These are phyloP conservation scores for Deilephila elpenor DNA, from an alignment of 2,888 invertebrate species.

Conservation along the genomic window DNA sequence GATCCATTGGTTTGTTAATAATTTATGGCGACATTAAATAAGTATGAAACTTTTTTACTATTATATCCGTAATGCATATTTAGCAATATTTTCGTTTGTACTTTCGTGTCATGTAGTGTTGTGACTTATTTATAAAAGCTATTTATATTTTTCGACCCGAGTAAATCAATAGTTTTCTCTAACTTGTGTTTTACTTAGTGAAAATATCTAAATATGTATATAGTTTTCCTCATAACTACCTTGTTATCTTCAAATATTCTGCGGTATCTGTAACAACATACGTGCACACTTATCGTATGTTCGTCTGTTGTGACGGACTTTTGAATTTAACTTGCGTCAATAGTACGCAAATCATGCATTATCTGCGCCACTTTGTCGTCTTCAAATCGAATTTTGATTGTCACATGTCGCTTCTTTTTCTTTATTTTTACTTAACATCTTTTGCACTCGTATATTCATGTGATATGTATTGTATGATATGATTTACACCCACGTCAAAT, in stretches of 20 bases:
- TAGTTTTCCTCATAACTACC: neutral
- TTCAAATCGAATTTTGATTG: neutral
- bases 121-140: no score
- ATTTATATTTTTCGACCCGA: no score
- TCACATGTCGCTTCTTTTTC: neutral
- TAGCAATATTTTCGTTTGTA: no score
- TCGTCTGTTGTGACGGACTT: neutral
- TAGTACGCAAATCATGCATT: neutral
- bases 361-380: slow-evolving; percentile 9
- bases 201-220: neutral
- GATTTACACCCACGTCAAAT: no score
- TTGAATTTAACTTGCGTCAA: slow-evolving; percentile 1
- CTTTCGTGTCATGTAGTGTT: no score
- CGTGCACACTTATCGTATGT: slow-evolving; percentile 1
- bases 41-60: no score
- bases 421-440: neutral
- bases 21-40: no score
- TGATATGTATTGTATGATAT: no score
- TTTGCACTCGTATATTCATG: neutral
- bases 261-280: neutral
- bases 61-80: no score
- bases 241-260: neutral
- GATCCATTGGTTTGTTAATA: no score
- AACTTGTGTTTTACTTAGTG: no score
- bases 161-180: no score